Evolutionary conservation across 2,888 invertebrate species (phyloP).

Genomic region (Leucophenga maculata): DNA sequence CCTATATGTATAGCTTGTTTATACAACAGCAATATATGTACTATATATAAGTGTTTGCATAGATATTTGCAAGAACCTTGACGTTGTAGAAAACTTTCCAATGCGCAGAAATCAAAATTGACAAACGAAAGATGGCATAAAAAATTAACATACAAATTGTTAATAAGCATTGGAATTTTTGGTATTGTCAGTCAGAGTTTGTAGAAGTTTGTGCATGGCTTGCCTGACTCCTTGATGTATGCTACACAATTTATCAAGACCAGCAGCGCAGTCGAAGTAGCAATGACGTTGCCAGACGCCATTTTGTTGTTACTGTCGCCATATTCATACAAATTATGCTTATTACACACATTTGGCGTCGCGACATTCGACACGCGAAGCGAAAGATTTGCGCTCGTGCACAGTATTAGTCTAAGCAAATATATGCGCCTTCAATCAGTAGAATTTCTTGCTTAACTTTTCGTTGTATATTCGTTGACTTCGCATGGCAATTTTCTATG

Average conservation of each 20-base stretch:
- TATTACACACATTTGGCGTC: constrained; percentile 18
- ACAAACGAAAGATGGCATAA: neutral
- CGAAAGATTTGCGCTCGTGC: neutral
- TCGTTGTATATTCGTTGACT: too few species aligned
- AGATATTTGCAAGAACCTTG: too few species aligned
- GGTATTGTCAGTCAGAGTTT: constrained; percentile 11
- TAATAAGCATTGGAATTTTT: constrained; percentile 28
- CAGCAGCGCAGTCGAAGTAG: neutral
- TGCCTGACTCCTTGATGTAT: constrained; percentile 24
- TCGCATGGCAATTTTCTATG: too few species aligned
- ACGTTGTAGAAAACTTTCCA: too few species aligned
- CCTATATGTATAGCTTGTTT: too few species aligned
- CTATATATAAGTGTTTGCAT: too few species aligned
- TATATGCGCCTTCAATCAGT: too few species aligned
- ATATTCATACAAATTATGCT: constrained; percentile 26
- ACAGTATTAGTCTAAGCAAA: too few species aligned
- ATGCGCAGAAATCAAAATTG: neutral
- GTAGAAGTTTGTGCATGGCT: constrained; percentile 4
- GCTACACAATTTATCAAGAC: constrained; percentile 20
- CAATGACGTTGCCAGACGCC: neutral
- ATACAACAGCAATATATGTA: too few species aligned
- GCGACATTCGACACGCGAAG: neutral
- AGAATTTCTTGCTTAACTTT: too few species aligned
- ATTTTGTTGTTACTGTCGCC: constrained; percentile 5
- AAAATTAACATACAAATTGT: constrained; percentile 33